These are phyloP conservation scores for Artibeus lituratus DNA, from an alignment of 2,797 vertebrate genomes.

Conservation along the genomic window DNA sequence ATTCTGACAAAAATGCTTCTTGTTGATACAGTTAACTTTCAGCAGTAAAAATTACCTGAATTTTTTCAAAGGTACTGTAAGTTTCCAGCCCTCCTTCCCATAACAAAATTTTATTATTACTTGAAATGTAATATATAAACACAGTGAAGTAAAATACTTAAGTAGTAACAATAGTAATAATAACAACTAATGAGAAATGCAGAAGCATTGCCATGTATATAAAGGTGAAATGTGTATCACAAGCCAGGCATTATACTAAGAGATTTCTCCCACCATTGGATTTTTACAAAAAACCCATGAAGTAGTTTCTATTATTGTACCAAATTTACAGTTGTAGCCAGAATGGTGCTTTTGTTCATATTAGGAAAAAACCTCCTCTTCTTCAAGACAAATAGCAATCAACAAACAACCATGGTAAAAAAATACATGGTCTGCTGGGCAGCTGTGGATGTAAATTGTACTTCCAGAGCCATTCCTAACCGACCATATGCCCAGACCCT, in stretches of 20 bases:
- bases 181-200: background rate
- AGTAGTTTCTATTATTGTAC: background rate
- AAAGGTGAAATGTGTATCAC: background rate
- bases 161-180: background rate
- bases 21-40: background rate
- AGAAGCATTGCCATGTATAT: background rate
- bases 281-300: background rate
- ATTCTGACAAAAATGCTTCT: background rate
- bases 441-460: background rate
- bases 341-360: background rate
- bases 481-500: too few species aligned
- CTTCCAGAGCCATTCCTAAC: background rate
- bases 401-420: background rate
- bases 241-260: background rate
- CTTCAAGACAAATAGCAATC: background rate
- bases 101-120: background rate
- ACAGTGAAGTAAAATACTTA: background rate
- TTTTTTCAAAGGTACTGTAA: background rate
- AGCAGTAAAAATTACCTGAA: background rate
- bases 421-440: background rate
- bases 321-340: background rate
- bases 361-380: background rate
- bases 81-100: background rate
- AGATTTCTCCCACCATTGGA: background rate
- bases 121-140: background rate